Conservation (phyloP, 2,797 vertebrate genomes). For the Sibirionetta formosa region DNA sequence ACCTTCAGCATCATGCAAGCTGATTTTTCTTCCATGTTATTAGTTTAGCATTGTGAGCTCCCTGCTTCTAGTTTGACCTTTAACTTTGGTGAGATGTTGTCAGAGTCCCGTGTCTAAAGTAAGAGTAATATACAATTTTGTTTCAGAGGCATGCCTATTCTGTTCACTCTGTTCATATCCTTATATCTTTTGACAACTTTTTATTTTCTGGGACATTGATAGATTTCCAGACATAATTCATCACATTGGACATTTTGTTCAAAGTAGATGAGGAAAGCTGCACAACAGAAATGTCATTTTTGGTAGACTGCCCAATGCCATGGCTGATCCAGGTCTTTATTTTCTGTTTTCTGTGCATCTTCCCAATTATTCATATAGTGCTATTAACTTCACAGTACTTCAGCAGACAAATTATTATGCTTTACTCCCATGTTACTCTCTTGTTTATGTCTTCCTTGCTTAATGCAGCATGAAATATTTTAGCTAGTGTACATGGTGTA, state of each 20-base stretch:
- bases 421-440: not conserved
- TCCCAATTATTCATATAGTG: not conserved
- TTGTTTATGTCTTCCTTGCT: not conserved
- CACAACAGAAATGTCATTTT: not conserved
- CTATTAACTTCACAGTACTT: not conserved
- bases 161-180: not conserved
- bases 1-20: not conserved
- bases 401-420: not conserved
- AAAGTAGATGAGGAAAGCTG: not conserved
- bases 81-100: not conserved
- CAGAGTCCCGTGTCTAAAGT: not conserved
- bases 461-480: not conserved
- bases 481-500: not conserved
- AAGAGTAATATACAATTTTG: not conserved
- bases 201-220: not conserved
- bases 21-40: not conserved
- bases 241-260: not conserved
- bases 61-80: not conserved
- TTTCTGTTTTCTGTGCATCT: not conserved
- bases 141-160: not conserved
- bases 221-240: not conserved
- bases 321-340: not conserved
- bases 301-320: not conserved
- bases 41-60: not conserved
- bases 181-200: not conserved